Evolutionary conservation across 2,888 invertebrate genomes (phyloP).

Genomic region (Dorcus parallelipipedus): DNA sequence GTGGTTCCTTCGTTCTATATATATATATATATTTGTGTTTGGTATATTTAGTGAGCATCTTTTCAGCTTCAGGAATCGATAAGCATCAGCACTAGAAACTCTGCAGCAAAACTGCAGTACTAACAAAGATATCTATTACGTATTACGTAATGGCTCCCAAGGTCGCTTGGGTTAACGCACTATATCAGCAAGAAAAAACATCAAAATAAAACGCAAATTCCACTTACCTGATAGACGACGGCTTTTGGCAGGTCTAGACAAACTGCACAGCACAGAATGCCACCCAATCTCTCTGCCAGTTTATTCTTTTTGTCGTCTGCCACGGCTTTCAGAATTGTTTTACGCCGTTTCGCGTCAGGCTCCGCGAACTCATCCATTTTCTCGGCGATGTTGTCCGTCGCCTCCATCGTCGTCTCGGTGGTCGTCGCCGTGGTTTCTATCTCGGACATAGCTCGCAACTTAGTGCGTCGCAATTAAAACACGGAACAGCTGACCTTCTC

Average conservation of each 20-base stretch:
- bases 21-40: background rate
- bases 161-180: background rate
- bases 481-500: constrained; percentile 16
- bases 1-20: constrained; percentile 3
- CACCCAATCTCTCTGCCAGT: constrained; percentile 87
- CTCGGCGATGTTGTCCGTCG: constrained; percentile 33
- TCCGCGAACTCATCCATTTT: constrained; percentile 44
- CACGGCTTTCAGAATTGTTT: constrained; percentile 5
- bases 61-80: constrained; percentile 15
- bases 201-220: constrained; percentile 3
- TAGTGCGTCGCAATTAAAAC: constrained; percentile 26
- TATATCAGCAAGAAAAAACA: background rate
- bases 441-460: constrained; percentile 42
- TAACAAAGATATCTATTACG: constrained; percentile 16
- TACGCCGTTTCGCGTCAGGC: constrained; percentile 35
- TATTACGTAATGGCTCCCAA: constrained; percentile 9
- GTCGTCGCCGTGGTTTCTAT: constrained; percentile 33
- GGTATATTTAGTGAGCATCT: constrained; percentile 12
- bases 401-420: constrained; percentile 37
- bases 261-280: constrained; percentile 94
- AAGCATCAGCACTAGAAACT: constrained; percentile 13
- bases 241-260: constrained; percentile 91
- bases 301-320: constrained; percentile 53
- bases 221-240: constrained; percentile 85
- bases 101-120: constrained; percentile 17